Conservation (phyloP, 2,888 invertebrate genomes). For the Cryptophagus acutangulus region DNA sequence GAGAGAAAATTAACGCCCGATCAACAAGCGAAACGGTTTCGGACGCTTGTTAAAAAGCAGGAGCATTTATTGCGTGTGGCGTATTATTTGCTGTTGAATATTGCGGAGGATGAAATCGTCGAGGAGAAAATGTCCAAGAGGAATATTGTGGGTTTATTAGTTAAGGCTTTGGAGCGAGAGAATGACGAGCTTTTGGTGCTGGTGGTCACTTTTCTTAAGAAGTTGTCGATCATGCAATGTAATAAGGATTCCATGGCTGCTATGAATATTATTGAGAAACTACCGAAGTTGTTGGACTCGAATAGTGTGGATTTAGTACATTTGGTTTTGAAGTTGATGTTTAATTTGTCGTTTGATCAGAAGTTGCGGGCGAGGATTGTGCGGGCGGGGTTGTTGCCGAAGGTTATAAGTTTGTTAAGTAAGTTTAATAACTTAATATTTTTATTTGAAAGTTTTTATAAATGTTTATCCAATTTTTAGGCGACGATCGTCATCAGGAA, state of each 20-base stretch:
- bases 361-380: constrained; percentile 85
- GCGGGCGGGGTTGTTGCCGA: constrained; percentile 80
- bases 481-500: constrained; percentile 73
- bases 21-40: constrained; percentile 63
- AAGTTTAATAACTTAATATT: constrained; percentile 40
- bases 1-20: constrained; percentile 44
- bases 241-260: constrained; percentile 91
- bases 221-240: constrained; percentile 88
- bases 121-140: constrained; percentile 97
- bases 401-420: constrained; percentile 84
- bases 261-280: constrained; percentile 73
- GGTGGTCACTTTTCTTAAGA: constrained; percentile 90
- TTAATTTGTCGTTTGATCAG: constrained; percentile 93
- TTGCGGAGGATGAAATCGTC: constrained; percentile 91
- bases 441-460: not conserved
- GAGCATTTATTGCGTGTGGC: constrained; percentile 88
- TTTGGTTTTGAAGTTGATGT: constrained; percentile 80
- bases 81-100: constrained; percentile 87
- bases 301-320: constrained; percentile 64
- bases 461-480: constrained; percentile 44
- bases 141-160: constrained; percentile 80
- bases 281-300: constrained; percentile 71
- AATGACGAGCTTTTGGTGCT: constrained; percentile 85
- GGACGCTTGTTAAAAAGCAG: constrained; percentile 88
- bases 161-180: constrained; percentile 83